Evolutionary conservation across 2,113 vertebrate genomes (phyloP), one percentile per base, ranked within the genome.

Genomic region (Pteropus alecto): DNA sequence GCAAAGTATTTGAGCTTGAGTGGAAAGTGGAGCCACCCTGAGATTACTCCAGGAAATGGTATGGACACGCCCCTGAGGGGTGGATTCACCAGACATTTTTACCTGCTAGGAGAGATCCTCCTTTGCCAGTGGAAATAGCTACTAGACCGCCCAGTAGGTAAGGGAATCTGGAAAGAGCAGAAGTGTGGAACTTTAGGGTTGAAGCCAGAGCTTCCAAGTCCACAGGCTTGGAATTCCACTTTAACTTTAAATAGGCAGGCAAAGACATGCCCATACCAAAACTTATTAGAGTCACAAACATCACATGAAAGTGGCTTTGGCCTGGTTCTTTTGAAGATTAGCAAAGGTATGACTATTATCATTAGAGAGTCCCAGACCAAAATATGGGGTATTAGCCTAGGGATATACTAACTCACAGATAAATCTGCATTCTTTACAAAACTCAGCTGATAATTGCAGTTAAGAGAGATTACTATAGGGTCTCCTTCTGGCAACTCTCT

Each of bases 1-100:
- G 77, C 91, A 89, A 94, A 96, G 63, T 90, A 97, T 90, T 97
- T 97, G 96, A 97, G 70, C 30, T 38, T 67, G 74, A 96, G 97
- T 35, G 81, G 68, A 96, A 97, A 96, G 68, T 88, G 77, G 97
- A 97, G 24, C 88, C 97, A 96, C 95, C 97, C 98, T 79, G 82
- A 95, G 77, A 97, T 94, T 94, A 97, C 96, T 98, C 96, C 97
- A 97, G 97, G 97, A 97, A 97, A 94, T 95, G 22, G 83, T 54
- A 73, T 79, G 33, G 97, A 76, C 97, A 97, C 98, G 65, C 98
- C 98, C 89, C 82, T 87, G 13, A 93, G 68, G 77, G 97, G 97
- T 16, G 90, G 85, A 96, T 88, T 96, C 81, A 83, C 84, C 73
- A 38, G 58, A 78, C 81, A 85, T 70, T 93, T 96, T 95, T 97